phyloP scores from a whole-genome alignment of 2,888 invertebrate genomes.

The Carterocephalus palaemon region DNA sequence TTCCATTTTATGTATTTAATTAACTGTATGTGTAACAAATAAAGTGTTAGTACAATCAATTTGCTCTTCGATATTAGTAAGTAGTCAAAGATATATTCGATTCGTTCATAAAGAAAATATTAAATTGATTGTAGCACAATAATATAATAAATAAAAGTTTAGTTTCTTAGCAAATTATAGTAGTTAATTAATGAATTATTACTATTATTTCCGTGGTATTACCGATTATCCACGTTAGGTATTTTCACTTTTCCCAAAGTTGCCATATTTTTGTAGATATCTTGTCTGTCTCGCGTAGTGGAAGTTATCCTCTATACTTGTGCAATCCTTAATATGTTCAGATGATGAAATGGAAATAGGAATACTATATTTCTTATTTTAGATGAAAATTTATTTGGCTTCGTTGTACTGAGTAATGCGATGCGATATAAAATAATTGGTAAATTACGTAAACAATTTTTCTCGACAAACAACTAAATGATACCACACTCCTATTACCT shows the following conservation, averaged over 20 bases:
- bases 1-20: conserved; percentile 48
- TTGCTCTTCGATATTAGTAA: conserved; percentile 47
- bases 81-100: conserved; percentile 45
- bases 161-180: conserved; percentile 54
- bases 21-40: conserved; percentile 21
- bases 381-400: conserved; percentile 27
- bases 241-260: conserved; percentile 55
- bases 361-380: conserved; percentile 26
- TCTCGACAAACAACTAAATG: too few relatives aligned
- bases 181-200: conserved; percentile 50
- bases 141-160: conserved; percentile 36
- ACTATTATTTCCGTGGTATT: conserved; percentile 28
- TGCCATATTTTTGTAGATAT: conserved; percentile 71
- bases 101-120: conserved; percentile 32
- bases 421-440: too few relatives aligned
- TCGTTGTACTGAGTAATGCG: conserved; percentile 10
- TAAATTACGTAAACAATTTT: too few relatives aligned
- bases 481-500: too few relatives aligned
- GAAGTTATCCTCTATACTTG: conserved; percentile 20
- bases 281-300: conserved; percentile 43
- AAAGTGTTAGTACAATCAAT: conserved; percentile 66
- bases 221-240: conserved; percentile 24
- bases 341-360: conserved; percentile 18
- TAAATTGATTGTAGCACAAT: conserved; percentile 50
- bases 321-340: conserved; percentile 13